Conservation (phyloP, 2,888 invertebrate genomes). For the Tipula helvola region DNA sequence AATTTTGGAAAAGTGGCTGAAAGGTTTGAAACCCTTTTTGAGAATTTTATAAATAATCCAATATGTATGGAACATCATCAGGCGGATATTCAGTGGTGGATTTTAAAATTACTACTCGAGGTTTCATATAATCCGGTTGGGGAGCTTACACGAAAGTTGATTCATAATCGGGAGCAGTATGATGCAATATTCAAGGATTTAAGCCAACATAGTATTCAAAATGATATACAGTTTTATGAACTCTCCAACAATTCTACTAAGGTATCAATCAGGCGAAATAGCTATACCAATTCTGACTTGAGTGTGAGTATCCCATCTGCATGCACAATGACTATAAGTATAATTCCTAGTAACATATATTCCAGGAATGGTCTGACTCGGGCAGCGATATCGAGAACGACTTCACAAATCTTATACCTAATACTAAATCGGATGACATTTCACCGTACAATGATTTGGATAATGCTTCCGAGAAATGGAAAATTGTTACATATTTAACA, state of each 20-base stretch:
- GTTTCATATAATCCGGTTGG: constrained; percentile 32
- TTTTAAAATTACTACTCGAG: constrained; percentile 36
- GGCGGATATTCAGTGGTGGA: constrained; percentile 37
- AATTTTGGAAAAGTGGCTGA: constrained; percentile 37
- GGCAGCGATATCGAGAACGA: neutral
- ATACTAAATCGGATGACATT: neutral
- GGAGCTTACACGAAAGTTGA: constrained; percentile 18
- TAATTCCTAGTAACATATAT: neutral
- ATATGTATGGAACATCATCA: constrained; percentile 24
- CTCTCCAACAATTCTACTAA: neutral
- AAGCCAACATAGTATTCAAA: neutral
- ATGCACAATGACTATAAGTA: neutral
- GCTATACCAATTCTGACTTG: neutral
- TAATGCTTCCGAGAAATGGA: neutral
- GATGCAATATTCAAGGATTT: neutral
- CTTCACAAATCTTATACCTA: neutral
- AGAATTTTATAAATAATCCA: constrained; percentile 24
- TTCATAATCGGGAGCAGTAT: constrained; percentile 28
- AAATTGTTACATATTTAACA: constrained; percentile 6
- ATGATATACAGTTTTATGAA: neutral
- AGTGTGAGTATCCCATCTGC: neutral
- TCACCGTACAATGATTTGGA: neutral
- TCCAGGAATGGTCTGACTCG: neutral
- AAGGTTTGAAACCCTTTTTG: constrained; percentile 31
- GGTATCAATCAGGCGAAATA: neutral